Evolutionary conservation across 2,113 vertebrate genomes (phyloP).

Genomic region (Cricetomys ansorgei): DNA sequence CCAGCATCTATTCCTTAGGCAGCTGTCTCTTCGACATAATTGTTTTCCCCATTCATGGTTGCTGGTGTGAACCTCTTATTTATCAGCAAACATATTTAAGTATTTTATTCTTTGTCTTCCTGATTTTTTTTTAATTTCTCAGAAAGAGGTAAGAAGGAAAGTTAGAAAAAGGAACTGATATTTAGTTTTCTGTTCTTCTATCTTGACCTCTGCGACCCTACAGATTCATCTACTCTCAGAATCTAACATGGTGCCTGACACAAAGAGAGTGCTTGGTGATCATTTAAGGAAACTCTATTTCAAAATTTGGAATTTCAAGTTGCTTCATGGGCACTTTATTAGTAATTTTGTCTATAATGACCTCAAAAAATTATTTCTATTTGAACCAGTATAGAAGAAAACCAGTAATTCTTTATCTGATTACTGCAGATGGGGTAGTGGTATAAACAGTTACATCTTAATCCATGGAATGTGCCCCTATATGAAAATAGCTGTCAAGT

Average conservation of each 20-base stretch:
- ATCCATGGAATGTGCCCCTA: neutral
- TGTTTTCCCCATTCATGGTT: neutral
- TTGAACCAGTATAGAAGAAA: neutral
- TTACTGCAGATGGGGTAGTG: neutral
- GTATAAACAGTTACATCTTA: neutral
- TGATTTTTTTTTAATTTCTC: conserved; percentile 1
- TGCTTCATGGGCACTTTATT: neutral
- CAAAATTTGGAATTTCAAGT: neutral
- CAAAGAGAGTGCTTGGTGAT: neutral
- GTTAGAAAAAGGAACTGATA: neutral
- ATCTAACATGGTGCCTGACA: neutral
- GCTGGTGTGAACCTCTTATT: neutral
- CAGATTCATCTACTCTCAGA: neutral
- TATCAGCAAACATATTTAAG: neutral
- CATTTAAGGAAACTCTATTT: neutral
- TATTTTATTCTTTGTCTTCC: neutral
- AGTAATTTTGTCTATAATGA: neutral
- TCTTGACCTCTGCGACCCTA: neutral
- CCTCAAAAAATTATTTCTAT: neutral
- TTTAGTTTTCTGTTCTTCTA: neutral
- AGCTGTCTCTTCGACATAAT: neutral
- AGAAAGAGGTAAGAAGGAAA: neutral
- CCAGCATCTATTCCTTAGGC: neutral
- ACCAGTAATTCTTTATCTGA: neutral
- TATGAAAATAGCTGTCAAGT: neutral